Conservation (phyloP, 2,113 vertebrate genomes). For the Riparia riparia region DNA sequence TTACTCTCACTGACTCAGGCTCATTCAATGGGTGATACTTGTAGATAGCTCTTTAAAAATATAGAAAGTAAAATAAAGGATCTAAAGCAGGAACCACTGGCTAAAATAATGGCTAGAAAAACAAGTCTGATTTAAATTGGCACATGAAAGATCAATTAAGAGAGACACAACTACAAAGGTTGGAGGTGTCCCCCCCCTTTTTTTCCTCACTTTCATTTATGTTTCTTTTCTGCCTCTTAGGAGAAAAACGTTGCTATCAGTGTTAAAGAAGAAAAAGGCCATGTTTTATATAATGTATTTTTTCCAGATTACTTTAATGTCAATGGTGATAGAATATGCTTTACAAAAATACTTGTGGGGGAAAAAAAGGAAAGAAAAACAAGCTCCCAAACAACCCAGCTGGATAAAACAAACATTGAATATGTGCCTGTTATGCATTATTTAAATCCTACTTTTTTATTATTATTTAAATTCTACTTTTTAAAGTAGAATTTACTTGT, state of each 20-base stretch:
- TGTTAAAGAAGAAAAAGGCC: neutral
- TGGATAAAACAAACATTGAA: neutral
- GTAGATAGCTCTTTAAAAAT: constrained; percentile 30
- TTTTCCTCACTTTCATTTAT: neutral
- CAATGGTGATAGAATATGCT: neutral
- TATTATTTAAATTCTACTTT: constrained; percentile 48
- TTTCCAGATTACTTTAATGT: neutral
- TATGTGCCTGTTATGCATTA: neutral
- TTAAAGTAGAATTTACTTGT: constrained; percentile 1
- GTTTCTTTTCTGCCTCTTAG: neutral
- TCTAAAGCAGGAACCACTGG: constrained; percentile 19
- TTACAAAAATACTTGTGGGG: neutral
- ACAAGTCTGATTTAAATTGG: constrained; percentile 35
- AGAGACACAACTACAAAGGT: neutral
- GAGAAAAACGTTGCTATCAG: neutral
- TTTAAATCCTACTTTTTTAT: constrained; percentile 22
- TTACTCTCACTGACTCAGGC: constrained; percentile 38
- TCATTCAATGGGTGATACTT: constrained; percentile 19
- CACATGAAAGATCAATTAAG: constrained; percentile 64
- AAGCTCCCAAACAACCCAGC: neutral
- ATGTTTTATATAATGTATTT: neutral
- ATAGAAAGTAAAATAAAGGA: constrained; percentile 32
- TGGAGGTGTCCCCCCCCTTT: neutral
- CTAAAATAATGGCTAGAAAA: constrained; percentile 57
- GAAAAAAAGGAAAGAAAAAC: neutral